Percentiles rank a stretch among this genome's conserved stretches.
Conservation (phyloP, 2,113 vertebrate genomes). For the Ceyx margarethae region DNA sequence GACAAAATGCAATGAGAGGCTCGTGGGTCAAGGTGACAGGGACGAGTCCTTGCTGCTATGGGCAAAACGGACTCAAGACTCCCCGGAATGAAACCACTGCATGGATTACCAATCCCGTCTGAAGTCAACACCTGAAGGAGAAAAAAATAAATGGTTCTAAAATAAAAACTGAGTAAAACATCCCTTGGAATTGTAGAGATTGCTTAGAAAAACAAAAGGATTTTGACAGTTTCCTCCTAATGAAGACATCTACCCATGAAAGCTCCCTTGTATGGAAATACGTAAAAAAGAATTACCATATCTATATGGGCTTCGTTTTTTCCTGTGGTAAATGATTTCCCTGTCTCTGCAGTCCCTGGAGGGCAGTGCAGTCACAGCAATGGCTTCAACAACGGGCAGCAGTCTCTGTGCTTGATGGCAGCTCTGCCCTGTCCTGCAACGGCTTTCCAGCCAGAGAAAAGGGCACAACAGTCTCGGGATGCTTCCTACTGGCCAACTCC, state of each 20-base stretch:
- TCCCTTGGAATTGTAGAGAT: background rate
- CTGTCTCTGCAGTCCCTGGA: background rate
- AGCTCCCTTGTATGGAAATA: background rate
- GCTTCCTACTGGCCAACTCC: background rate
- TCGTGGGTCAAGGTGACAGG: too few species aligned
- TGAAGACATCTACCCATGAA: background rate
- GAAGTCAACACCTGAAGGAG: background rate
- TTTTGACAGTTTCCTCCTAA: background rate
- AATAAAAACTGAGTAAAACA: background rate
- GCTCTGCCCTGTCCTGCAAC: background rate
- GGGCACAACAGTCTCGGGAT: background rate
- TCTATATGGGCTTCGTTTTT: too few species aligned
- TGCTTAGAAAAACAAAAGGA: background rate
- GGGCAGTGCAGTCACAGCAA: slow-evolving; percentile 42
- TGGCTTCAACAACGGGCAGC: background rate
- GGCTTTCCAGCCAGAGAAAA: background rate
- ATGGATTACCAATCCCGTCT: background rate
- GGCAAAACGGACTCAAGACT: too few species aligned
- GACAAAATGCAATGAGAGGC: too few species aligned
- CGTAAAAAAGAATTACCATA: background rate
- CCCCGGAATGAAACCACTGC: background rate
- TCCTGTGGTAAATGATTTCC: too few species aligned
- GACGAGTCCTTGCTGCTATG: too few species aligned
- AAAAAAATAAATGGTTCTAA: background rate
- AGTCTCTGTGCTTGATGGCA: rapidly evolving